phyloP scores from a whole-genome alignment of 2,888 invertebrate genomes.

The Smittia aterrima region DNA sequence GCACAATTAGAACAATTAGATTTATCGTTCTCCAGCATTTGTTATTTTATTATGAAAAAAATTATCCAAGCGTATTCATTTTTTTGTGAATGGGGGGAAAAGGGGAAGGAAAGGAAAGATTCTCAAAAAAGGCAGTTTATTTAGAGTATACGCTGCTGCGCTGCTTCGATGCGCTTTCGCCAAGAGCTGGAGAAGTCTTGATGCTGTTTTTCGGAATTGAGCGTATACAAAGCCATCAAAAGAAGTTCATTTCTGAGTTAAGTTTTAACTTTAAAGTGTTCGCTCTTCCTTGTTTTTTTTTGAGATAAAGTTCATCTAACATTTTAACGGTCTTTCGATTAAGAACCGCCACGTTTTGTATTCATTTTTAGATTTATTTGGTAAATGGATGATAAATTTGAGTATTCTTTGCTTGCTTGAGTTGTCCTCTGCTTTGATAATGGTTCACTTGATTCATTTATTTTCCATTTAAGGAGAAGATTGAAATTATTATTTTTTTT shows the following conservation, averaged over 20 bases:
- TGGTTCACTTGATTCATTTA: neutral
- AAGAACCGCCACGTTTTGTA: too few relatives aligned
- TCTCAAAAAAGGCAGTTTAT: neutral
- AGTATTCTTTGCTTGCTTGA: neutral
- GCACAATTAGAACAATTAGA: neutral
- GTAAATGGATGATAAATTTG: slow-evolving; percentile 16
- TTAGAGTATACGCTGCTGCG: neutral
- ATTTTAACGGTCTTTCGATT: neutral
- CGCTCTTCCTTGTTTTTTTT: slow-evolving; percentile 1
- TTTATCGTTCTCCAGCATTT: neutral
- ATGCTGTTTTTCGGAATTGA: neutral
- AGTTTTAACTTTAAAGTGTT: too few relatives aligned
- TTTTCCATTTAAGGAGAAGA: neutral
- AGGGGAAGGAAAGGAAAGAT: neutral
- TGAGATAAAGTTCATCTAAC: neutral
- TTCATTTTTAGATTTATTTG: neutral
- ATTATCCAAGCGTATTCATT: slow-evolving; percentile 2
- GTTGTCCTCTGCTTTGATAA: neutral
- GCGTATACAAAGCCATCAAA: slow-evolving; percentile 8
- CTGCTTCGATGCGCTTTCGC: neutral
- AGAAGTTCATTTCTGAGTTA: neutral
- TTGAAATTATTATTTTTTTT: neutral
- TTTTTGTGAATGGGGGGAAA: neutral
- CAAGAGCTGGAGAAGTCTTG: neutral
- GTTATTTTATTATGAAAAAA: neutral